Conservation (phyloP, 2,113 vertebrate genomes). For the Microcebus griseorufus region DNA sequence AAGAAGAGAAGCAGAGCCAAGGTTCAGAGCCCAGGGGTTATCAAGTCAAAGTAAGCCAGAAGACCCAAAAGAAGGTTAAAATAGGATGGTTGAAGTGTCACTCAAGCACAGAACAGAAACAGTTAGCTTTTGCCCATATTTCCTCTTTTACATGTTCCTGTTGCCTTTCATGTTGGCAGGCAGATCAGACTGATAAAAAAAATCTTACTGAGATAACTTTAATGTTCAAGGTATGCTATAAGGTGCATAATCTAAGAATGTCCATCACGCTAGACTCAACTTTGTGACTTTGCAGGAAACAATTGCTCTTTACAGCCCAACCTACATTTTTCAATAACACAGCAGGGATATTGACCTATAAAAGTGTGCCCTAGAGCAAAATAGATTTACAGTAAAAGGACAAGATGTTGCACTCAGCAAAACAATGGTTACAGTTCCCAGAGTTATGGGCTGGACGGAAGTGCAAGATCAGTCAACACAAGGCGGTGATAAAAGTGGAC, state of each 20-base stretch:
- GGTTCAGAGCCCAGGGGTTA: background rate
- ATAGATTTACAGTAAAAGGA: slow-evolving; percentile 65
- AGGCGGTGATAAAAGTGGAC: background rate
- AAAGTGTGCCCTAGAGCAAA: slow-evolving; percentile 43
- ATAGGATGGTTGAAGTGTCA: background rate
- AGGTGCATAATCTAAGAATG: background rate
- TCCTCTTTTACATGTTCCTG: background rate
- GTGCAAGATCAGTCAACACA: fast-evolving
- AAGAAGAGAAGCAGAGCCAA: background rate
- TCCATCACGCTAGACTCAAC: background rate
- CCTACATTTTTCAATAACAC: slow-evolving; percentile 49
- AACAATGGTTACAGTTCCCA: slow-evolving; percentile 26
- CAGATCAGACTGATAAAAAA: background rate
- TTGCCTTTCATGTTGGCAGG: background rate
- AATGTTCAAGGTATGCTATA: background rate
- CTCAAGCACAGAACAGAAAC: background rate
- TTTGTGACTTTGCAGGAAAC: slow-evolving; percentile 13
- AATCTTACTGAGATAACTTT: background rate
- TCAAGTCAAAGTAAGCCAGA: background rate
- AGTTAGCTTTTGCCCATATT: background rate
- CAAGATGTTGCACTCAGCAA: slow-evolving; percentile 54
- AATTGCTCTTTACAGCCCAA: slow-evolving; percentile 35
- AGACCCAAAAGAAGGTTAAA: background rate
- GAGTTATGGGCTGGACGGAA: slow-evolving; percentile 1
- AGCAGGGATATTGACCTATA: slow-evolving; percentile 46